A percentile compares a stretch with the other conserved stretches of the same genome.
Conservation (phyloP, 1,140 invertebrate genomes). For the Nomia melanderi region DNA sequence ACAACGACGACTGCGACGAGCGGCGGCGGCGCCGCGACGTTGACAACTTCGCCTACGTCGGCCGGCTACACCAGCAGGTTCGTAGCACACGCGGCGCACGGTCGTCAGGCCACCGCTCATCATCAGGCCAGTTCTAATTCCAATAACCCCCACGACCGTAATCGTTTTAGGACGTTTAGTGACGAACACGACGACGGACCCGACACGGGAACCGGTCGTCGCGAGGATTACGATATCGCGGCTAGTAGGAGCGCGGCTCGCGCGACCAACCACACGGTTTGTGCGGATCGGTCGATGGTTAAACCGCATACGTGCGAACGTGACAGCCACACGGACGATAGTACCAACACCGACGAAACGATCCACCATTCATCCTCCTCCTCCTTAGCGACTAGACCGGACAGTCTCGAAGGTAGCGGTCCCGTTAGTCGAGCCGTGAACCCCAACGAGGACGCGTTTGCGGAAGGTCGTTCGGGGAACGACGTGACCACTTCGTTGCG, state of each 20-base stretch:
- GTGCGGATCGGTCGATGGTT: constrained; percentile 48
- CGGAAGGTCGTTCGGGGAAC: constrained; percentile 57
- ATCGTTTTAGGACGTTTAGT: constrained; percentile 76
- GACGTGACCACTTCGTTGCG: constrained; percentile 40
- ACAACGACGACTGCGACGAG: constrained; percentile 59
- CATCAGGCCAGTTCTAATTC: constrained; percentile 76
- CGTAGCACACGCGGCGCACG: constrained; percentile 77
- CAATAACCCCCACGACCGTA: constrained; percentile 77
- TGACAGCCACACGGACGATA: constrained; percentile 54
- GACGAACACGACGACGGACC: constrained; percentile 49
- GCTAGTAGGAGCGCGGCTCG: constrained; percentile 55
- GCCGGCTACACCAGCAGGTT: constrained; percentile 81
- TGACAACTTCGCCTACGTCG: constrained; percentile 66
- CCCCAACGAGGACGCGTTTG: constrained; percentile 36
- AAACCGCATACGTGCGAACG: constrained; percentile 44
- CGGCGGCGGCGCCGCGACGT: constrained; percentile 36
- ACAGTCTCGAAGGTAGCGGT: constrained; percentile 50
- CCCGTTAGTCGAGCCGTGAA: constrained; percentile 46
- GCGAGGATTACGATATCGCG: constrained; percentile 54
- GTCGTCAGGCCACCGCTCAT: constrained; percentile 45
- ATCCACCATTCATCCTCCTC: constrained; percentile 57
- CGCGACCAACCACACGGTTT: constrained; percentile 34
- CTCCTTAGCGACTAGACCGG: constrained; percentile 52
- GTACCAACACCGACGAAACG: constrained; percentile 62
- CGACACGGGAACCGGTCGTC: constrained; percentile 51